Base-by-base conservation (phyloP, 2,113 vertebrate genomes). In the Microtus montanus region DNA sequence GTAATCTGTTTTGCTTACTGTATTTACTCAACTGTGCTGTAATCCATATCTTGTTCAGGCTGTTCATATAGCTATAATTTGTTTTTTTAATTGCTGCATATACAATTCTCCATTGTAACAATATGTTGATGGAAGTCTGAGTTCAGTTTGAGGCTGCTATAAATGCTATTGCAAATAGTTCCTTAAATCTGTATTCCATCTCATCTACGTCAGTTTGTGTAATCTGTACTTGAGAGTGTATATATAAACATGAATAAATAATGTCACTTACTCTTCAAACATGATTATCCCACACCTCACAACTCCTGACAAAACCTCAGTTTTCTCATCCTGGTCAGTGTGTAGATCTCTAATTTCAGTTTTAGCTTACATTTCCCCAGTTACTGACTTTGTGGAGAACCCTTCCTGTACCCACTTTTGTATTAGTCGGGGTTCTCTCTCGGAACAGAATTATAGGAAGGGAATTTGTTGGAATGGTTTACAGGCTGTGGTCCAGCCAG, bases 21-120 rank as follows among this genome's bases (percentile, higher is more conserved):
- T 89, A 93, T 95, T 95, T 87, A n/a, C 17, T 77, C 83, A 93
- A 54, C 33, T 33, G 75, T 54, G 3, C 92, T 93, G 79, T 90
- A 94, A 95, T 77, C 89, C 28, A 0, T 94, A 61, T 41, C 26
- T n/a, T 91, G 35, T 93, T 93, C 41, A 52, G 22, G 52, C 94
- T 47, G 44, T 87, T 97, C 52, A 4, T 71, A n/a, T 77, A 82
- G 30, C 71, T 85, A 3, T 84, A 64, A 88, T 93, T 35, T 73
- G 52, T 77, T 90, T 28, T 83, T 92, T 91, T 91, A 87, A 73
- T 93, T 93, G 90, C 38, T 94, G 13, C 7, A n/a, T 92, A 52
- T 94, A n/a, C 7, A 44, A 11, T 89, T 54, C 91, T 87, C 12
- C 74, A 20, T 77, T 96, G 68, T 79, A 80, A 26, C 47, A 82